Percentiles rank a stretch among this genome's conserved stretches.
phyloP scores from a whole-genome alignment of 2,888 invertebrate species.

The Microplitis manilae region DNA sequence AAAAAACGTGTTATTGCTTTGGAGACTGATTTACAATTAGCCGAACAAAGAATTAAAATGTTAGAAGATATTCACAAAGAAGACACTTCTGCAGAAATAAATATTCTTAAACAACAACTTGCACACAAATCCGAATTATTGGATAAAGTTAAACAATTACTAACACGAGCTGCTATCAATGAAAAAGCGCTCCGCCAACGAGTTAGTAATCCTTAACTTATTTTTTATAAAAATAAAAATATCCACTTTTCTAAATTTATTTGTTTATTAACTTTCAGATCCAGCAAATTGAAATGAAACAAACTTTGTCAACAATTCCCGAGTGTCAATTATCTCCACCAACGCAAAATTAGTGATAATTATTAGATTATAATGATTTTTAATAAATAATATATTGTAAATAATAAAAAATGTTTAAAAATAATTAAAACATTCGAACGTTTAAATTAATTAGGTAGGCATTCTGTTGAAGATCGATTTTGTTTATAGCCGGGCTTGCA shows the following conservation, averaged over 20 bases:
- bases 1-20: conserved; percentile 59
- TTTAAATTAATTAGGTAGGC: not conserved
- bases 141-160: conserved; percentile 77
- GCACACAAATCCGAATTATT: conserved; percentile 76
- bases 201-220: conserved; percentile 64
- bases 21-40: conserved; percentile 63
- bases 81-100: conserved; percentile 71
- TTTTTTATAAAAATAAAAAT: not conserved
- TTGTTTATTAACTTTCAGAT: conserved; percentile 52
- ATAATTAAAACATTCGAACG: not conserved
- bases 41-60: conserved; percentile 60
- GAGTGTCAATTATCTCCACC: conserved; percentile 55
- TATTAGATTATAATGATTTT: not conserved
- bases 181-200: conserved; percentile 78
- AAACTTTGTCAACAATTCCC: conserved; percentile 63
- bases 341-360: conserved; percentile 25
- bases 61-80: conserved; percentile 69
- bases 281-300: conserved; percentile 64
- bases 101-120: conserved; percentile 75
- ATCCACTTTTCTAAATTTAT: not conserved
- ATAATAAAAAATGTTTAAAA: conserved; percentile 1
- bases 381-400: not conserved
- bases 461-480: not conserved
- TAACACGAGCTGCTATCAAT: conserved; percentile 78
- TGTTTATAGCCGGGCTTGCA: not conserved